phyloP scores from a whole-genome alignment of 2,113 vertebrate species.

The Chaetops frenatus region DNA sequence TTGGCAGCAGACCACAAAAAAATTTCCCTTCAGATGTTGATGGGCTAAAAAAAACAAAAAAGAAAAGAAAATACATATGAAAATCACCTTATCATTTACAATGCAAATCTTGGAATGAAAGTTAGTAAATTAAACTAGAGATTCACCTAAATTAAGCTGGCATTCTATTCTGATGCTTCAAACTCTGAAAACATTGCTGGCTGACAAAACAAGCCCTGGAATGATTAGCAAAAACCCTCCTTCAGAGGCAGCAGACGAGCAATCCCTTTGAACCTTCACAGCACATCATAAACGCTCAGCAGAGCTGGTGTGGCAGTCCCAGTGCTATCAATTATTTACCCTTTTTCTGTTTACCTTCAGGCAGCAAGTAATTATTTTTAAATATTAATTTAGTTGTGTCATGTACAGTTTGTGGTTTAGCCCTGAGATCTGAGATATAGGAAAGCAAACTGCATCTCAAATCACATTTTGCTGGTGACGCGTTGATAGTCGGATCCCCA shows the following conservation, averaged over 20 bases:
- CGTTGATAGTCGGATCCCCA: neutral
- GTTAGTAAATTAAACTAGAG: constrained; percentile 48
- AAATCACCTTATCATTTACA: constrained; percentile 59
- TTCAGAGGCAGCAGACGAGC: constrained; percentile 40
- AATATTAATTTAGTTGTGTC: constrained; percentile 87
- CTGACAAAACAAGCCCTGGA: constrained; percentile 52
- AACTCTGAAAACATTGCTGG: constrained; percentile 33
- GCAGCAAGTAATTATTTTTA: constrained; percentile 85
- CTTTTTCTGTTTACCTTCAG: constrained; percentile 80
- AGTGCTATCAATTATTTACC: constrained; percentile 84
- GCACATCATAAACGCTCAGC: constrained; percentile 54
- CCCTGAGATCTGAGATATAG: constrained; percentile 52
- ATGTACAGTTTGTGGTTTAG: constrained; percentile 73
- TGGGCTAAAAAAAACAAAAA: neutral
- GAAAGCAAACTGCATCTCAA: constrained; percentile 60
- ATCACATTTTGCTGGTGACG: constrained; percentile 21
- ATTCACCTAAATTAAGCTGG: constrained; percentile 59
- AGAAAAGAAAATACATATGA: neutral
- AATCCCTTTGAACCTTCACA: constrained; percentile 61
- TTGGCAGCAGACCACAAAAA: constrained; percentile 51
- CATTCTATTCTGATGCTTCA: constrained; percentile 48
- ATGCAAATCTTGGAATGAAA: constrained; percentile 58
- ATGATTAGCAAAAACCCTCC: constrained; percentile 52
- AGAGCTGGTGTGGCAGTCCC: constrained; percentile 61
- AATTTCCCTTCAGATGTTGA: constrained; percentile 56